phyloP scores from a whole-genome alignment of 2,113 vertebrate genomes.

The Delphinapterus leucas region DNA sequence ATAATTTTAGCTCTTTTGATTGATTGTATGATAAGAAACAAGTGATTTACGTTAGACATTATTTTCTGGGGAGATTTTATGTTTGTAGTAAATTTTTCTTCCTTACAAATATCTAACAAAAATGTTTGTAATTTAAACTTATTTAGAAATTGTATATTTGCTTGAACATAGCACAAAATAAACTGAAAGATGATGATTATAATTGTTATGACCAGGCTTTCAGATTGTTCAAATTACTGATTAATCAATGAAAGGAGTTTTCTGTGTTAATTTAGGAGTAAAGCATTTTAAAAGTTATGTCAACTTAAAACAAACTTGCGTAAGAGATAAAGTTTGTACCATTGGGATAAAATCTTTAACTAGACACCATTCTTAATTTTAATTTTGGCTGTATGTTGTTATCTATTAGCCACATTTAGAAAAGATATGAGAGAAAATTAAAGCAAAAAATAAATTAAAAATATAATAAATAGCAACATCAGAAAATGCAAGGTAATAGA shows the following conservation, averaged over 20 bases:
- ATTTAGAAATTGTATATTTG: constrained; percentile 73
- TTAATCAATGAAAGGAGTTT: constrained; percentile 66
- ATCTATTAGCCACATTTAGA: background rate
- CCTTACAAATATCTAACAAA: constrained; percentile 51
- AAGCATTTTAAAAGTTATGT: constrained; percentile 57
- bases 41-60: constrained; percentile 41
- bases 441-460: background rate
- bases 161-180: constrained; percentile 70
- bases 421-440: background rate
- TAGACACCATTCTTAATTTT: background rate
- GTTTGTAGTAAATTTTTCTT: constrained; percentile 44
- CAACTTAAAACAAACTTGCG: background rate
- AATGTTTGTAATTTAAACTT: constrained; percentile 65
- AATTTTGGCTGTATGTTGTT: background rate
- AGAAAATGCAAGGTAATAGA: background rate
- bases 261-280: constrained; percentile 65
- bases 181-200: constrained; percentile 54
- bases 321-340: background rate
- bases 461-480: background rate
- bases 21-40: constrained; percentile 5
- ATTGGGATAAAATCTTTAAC: background rate
- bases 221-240: constrained; percentile 61
- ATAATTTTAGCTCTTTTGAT: background rate
- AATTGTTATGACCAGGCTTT: constrained; percentile 64
- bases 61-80: constrained; percentile 61